Evolutionary conservation across 2,888 invertebrate genomes (phyloP).

Genomic region (Chaetoderma sp.): DNA sequence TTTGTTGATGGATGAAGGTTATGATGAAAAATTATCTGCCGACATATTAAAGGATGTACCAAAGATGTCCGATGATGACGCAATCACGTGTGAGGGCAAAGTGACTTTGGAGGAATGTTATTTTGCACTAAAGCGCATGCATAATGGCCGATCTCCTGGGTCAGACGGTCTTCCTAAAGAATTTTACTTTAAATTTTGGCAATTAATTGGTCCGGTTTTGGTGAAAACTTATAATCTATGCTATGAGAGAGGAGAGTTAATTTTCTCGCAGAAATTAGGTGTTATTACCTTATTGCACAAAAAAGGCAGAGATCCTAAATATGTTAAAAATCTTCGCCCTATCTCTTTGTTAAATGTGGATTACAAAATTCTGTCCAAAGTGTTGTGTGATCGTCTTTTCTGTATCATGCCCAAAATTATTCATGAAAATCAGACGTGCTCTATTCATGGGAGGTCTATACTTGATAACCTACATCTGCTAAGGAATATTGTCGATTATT

Average conservation of each 20-base stretch:
- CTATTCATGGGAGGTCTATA: constrained; percentile 13
- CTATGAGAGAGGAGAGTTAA: neutral
- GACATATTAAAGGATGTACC: neutral
- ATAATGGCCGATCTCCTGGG: constrained; percentile 13
- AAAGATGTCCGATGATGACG: neutral
- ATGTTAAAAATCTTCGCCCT: constrained; percentile 12
- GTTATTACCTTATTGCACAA: constrained; percentile 9
- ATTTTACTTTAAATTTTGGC: constrained; percentile 13
- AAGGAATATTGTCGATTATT: constrained; percentile 23
- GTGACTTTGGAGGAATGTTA: neutral
- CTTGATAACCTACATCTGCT: constrained; percentile 16
- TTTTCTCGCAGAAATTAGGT: neutral
- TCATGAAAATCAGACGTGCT: constrained; percentile 17
- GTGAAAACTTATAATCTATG: neutral
- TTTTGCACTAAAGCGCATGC: neutral
- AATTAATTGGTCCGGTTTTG: neutral
- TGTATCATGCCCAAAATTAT: constrained; percentile 14
- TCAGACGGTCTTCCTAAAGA: constrained; percentile 16
- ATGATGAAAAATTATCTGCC: neutral
- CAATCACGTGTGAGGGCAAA: neutral
- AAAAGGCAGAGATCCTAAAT: neutral
- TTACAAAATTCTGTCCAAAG: constrained; percentile 25
- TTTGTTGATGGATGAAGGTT: neutral
- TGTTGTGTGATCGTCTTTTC: constrained; percentile 12
- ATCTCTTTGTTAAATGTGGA: constrained; percentile 17